Evolutionary conservation across 2,113 vertebrate species (phyloP).

Genomic region (Rattus norvegicus): GRCr8 NC_086026.1:32101001-32101500

Average conservation of each 20-base stretch:
- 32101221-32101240: not conserved
- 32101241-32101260: not conserved
- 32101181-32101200: not conserved
- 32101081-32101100: not conserved
- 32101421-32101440: not conserved
- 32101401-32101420: not conserved
- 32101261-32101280: not conserved
- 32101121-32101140: not conserved
- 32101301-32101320: not conserved
- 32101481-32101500: not conserved
- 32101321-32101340: not conserved
- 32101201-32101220: not conserved
- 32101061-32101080: not conserved
- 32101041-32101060: not conserved
- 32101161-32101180: not conserved
- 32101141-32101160: not conserved
- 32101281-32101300: not conserved
- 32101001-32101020: not conserved
- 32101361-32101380: not conserved
- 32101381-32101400: not conserved
- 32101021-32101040: not conserved
- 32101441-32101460: not conserved
- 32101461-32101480: not conserved
- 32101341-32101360: not conserved
- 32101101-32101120: not conserved